Evolutionary conservation across 2,888 invertebrate genomes (phyloP).

Genomic region (Hymenopus coronatus): DNA sequence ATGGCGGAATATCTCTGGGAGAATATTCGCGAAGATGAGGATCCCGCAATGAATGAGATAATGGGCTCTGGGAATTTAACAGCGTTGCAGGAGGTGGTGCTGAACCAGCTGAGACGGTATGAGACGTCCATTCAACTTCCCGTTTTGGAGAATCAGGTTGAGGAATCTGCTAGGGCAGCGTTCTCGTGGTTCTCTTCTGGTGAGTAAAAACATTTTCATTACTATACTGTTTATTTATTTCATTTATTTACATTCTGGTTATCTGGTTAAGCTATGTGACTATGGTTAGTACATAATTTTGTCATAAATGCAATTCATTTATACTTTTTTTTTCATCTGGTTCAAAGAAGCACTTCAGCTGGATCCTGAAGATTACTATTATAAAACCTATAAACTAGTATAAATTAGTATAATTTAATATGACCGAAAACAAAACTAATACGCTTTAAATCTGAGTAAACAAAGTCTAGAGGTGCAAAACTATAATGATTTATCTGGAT

Average conservation of each 20-base stretch:
- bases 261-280: background rate
- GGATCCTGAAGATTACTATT: too few relatives aligned
- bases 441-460: too few relatives aligned
- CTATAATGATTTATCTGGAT: too few relatives aligned
- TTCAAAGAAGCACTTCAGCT: too few relatives aligned
- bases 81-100: background rate
- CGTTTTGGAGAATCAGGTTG: background rate
- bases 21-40: background rate
- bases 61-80: background rate
- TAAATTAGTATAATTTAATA: too few relatives aligned
- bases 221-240: background rate
- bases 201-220: background rate
- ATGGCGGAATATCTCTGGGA: background rate
- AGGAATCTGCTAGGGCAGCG: background rate
- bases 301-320: too few relatives aligned
- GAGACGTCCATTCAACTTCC: background rate
- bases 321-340: too few relatives aligned
- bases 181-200: conserved; percentile 5
- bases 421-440: too few relatives aligned
- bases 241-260: background rate
- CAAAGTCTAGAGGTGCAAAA: too few relatives aligned
- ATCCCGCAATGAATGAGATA: background rate
- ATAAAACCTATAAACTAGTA: too few relatives aligned
- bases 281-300: background rate
- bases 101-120: background rate